A percentile compares a stretch with the other conserved stretches of the same genome.
Evolutionary conservation across 2,113 vertebrate species (phyloP).

Genomic region (Holacanthus passer): DNA sequence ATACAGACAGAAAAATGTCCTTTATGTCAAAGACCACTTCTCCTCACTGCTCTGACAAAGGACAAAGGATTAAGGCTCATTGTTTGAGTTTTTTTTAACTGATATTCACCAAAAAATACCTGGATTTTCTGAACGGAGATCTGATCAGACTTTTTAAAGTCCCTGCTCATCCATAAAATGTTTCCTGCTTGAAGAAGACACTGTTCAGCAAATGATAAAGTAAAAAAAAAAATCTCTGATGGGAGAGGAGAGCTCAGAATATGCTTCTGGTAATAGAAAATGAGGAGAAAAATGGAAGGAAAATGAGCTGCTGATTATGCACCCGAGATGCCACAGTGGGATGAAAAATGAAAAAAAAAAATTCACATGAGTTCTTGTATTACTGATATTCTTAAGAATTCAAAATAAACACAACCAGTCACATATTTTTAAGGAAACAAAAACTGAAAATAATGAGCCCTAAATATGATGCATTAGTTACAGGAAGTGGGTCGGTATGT

Average conservation of each 20-base stretch:
- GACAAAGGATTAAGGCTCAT: constrained; percentile 41
- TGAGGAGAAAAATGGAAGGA: constrained; percentile 7
- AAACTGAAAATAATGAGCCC: constrained; percentile 44
- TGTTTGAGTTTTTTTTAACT: not conserved
- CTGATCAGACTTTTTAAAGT: not conserved
- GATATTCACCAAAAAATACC: not conserved
- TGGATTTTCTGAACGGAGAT: not conserved
- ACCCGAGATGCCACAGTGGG: not conserved
- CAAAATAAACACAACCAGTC: constrained; percentile 22
- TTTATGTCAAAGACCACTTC: not conserved
- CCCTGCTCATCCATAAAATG: not conserved
- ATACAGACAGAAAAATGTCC: constrained; percentile 24
- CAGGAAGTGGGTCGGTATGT: not conserved
- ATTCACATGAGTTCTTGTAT: not conserved
- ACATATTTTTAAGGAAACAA: not conserved
- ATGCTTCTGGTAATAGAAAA: not conserved
- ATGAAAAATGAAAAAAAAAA: constrained; percentile 1
- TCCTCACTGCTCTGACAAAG: constrained; percentile 6
- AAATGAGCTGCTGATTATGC: constrained; percentile 13
- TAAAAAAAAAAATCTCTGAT: not conserved
- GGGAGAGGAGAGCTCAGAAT: not conserved
- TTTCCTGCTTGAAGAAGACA: constrained; percentile 1
- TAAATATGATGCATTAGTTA: constrained; percentile 18
- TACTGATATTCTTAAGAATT: not conserved
- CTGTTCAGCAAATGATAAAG: not conserved